Evolutionary conservation across 2,113 vertebrate genomes (phyloP).

Genomic region (Arenaria interpres): DNA sequence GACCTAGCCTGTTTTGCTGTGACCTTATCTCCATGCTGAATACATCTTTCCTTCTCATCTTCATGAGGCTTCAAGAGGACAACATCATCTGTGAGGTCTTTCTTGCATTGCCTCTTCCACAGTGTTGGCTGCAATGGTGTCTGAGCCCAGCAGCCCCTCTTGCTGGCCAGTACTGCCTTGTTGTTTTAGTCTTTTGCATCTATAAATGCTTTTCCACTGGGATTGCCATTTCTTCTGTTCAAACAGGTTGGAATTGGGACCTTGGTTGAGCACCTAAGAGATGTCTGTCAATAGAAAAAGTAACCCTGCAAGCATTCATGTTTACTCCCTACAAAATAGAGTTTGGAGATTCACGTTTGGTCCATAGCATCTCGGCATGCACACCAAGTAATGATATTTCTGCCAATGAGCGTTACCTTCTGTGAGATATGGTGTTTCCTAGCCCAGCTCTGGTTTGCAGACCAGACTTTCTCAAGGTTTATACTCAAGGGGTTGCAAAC

Average conservation of each 20-base stretch:
- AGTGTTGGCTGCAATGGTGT: background rate
- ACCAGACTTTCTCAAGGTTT: background rate
- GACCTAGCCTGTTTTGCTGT: background rate
- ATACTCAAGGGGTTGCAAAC: background rate
- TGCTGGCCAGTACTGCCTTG: background rate
- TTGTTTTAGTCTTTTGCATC: background rate
- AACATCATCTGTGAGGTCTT: background rate
- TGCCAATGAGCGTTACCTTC: background rate
- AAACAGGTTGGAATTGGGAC: background rate
- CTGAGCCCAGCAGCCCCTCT: background rate
- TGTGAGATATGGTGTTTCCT: background rate
- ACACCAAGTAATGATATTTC: background rate
- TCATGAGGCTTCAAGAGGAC: background rate
- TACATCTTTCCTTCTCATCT: background rate
- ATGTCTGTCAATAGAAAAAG: background rate
- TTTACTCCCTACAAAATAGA: background rate
- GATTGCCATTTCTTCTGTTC: background rate
- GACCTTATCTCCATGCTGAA: background rate
- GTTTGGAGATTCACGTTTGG: background rate
- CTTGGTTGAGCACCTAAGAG: background rate
- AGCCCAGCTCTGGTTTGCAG: background rate
- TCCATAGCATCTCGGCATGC: fast-evolving
- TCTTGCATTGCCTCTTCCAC: background rate
- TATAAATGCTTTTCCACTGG: background rate
- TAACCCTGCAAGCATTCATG: background rate